phyloP scores from a whole-genome alignment of 2,797 vertebrate genomes.

The Telmatherina bonti region DNA sequence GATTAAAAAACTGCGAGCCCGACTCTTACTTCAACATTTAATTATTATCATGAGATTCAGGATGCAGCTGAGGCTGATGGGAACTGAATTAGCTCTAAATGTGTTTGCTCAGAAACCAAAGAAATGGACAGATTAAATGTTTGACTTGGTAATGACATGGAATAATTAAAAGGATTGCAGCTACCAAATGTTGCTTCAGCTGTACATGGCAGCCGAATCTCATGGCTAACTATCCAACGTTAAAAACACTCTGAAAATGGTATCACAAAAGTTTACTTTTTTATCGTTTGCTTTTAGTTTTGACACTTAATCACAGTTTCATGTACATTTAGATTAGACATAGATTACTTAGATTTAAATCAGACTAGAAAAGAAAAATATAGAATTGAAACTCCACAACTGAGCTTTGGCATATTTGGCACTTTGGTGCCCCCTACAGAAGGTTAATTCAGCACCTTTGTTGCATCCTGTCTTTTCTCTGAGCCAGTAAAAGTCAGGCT shows the following conservation, averaged over 20 bases:
- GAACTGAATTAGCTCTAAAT: neutral
- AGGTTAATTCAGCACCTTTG: no score
- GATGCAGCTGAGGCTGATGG: neutral
- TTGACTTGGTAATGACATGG: neutral
- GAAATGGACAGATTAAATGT: neutral
- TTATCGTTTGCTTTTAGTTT: neutral
- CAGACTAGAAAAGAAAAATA: neutral
- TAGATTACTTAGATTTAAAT: neutral
- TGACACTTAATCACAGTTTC: neutral
- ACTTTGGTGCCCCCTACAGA: neutral
- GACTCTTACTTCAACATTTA: neutral
- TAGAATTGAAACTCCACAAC: neutral
- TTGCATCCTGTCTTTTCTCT: neutral
- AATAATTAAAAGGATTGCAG: neutral
- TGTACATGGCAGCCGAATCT: neutral
- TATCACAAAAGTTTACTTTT: neutral
- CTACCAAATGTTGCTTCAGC: neutral
- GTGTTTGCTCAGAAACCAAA: conserved; percentile 12
- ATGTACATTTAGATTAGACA: neutral
- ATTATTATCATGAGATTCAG: conserved; percentile 3
- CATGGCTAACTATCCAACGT: neutral
- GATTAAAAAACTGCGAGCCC: neutral
- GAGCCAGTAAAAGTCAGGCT: neutral
- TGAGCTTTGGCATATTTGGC: neutral
- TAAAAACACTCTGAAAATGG: neutral